Base-by-base conservation (phyloP, 2,888 invertebrate species). In the Tenthredo mesomela region DNA sequence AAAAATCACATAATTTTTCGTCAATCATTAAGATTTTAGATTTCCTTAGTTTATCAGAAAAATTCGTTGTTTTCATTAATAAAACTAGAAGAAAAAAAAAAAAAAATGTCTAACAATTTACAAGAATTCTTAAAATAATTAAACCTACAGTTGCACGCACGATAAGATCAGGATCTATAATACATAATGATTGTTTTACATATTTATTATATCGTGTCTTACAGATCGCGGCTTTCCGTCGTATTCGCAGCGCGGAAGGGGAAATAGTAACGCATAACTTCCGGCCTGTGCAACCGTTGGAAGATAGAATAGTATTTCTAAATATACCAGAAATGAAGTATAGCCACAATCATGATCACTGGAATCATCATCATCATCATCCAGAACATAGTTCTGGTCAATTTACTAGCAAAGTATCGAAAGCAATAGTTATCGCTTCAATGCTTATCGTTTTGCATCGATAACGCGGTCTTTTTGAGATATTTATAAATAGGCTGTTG, bases 241-340 rank as follows among this genome's bases (percentile, higher is more conserved):
- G 95, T 87, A 93, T 98, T 61, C 94, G 95, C 82, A 95, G 95
- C 2, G 93, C 94, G 12, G 95, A 96, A 82, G 97, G 96, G 3
- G 94, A 94, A 6, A 91, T 90, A 87, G 94, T 98, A 86, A 96
- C 95, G 0, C 97, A 97, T 91, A 98, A 98, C 93, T 97, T 96
- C 92, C 95, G 98, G 18, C 97, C 98, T 0, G 96, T 97, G 50
- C 97, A 98, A 90, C 97, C 97, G 0, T 94, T 97, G 0, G 96
- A 96, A 47, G 96, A 96, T 89, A 94, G 98, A 87, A 93, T 94
- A 0, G 95, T 97, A 0, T 95, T 94, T 90, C 95, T 95, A 89
- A 96, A 96, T 86, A 92, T 95, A 1, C 94, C 94, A 86, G 84
- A 86, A 37, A 86, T 84, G 15, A 93, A 88, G 87, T 94, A 91